Evolutionary conservation across 2,113 vertebrate species (phyloP), one percentile per base, ranked within the genome.

Genomic region (Xenopus borealis): DNA sequence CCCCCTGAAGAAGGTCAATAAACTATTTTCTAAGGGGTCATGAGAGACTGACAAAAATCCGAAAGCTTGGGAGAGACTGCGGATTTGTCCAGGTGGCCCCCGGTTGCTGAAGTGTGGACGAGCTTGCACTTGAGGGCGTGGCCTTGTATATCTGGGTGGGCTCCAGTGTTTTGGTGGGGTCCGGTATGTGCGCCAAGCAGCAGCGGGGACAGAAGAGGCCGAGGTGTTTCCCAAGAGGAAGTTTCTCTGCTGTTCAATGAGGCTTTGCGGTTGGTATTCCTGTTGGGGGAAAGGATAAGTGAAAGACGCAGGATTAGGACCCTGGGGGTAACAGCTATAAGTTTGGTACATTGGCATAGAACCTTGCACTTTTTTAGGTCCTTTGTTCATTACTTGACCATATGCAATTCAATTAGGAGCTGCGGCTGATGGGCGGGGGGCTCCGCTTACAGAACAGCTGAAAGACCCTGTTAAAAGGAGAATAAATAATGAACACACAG

Each of bases 211-310:
- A 66, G 59, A 69, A 63, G 70, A 90, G 10, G 83, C 27, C 5
- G 82, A 0, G 0, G 79, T 0, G 46, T 66, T 71, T 23, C 93
- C 93, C 23, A 79, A 69, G 1, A 94, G 87, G 66, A 94, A 92
- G 11, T 87, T 85, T 68, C 82, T 73, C 81, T 94, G 95, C 66
- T 86, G 86, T 30, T 73, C 80, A 1, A 13, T 82, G 70, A 90
- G 86, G 1, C 8, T 40, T 12, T 79, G 61, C 18, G 2, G 78
- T 16, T 23, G 71, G 61, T 1, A 14, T 72, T 78, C 81, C 82
- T 16, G 66, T 10, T 77, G 50, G 85, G 71, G 1, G 61, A 7
- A 6, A 81, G 79, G 65, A 78, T 1, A 44, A 23, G 30, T 19
- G 67, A 79, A 80, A 69, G 46, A 16, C 44, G 65, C 46, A 20